phyloP scores from a whole-genome alignment of 2,888 invertebrate genomes.

The Ametastegia equiseti region DNA sequence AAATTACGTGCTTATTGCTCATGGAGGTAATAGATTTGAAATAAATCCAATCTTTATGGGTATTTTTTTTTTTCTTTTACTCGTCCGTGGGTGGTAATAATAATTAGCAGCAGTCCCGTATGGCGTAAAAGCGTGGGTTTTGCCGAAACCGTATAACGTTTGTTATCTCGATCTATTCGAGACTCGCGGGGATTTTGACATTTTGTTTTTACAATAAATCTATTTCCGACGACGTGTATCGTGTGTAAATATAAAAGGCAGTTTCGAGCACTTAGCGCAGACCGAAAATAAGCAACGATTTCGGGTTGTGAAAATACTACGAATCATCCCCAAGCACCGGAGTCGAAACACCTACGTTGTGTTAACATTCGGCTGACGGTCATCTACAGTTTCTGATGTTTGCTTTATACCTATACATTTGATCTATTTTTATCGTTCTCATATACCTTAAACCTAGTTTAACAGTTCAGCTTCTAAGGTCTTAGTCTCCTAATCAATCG shows the following conservation, averaged over 20 bases:
- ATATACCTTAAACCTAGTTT: not conserved
- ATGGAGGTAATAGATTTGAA: not conserved
- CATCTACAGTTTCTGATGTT: not conserved
- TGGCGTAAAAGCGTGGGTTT: not conserved
- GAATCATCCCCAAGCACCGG: not conserved
- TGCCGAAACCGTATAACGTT: not conserved
- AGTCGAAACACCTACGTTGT: not conserved
- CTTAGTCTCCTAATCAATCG: not conserved
- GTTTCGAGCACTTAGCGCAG: not conserved
- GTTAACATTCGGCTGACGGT: not conserved
- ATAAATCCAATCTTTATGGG: not conserved
- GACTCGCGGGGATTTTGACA: not conserved
- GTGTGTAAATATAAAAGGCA: not conserved
- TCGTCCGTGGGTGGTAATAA: not conserved
- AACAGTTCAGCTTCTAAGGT: not conserved
- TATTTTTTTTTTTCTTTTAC: not conserved
- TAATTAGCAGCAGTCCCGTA: not conserved
- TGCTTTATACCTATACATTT: not conserved
- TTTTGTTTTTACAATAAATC: not conserved
- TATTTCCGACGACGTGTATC: not conserved
- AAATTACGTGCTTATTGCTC: not conserved
- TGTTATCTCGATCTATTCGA: not conserved
- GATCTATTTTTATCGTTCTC: not conserved
- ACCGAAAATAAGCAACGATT: not conserved
- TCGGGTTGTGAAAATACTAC: constrained; percentile 13